phyloP scores from a whole-genome alignment of 2,113 vertebrate species.

The Nyctibius bracteatus region DNA sequence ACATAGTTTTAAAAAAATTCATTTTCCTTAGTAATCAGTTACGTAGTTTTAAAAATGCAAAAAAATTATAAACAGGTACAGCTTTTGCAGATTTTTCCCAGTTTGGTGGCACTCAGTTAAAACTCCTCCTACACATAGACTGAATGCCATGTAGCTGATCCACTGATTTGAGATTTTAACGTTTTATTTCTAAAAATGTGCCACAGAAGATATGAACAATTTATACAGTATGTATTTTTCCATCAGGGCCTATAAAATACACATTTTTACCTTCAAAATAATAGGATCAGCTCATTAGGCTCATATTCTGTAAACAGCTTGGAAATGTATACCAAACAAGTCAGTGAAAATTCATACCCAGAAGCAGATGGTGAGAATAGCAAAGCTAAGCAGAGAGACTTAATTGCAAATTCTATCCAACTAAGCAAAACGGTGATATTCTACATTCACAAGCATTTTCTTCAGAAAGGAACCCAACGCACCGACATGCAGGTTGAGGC shows the following conservation, averaged over 20 bases:
- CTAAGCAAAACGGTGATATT: constrained; percentile 20
- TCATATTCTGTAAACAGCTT: constrained; percentile 57
- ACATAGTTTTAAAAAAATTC: not conserved
- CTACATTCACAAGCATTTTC: not conserved
- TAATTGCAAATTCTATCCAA: constrained; percentile 46
- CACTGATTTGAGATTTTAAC: not conserved
- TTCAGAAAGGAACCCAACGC: not conserved
- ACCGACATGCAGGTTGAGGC: not conserved
- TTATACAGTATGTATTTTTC: not conserved
- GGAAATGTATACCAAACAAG: constrained; percentile 56
- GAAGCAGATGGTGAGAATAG: constrained; percentile 67
- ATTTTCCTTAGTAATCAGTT: not conserved
- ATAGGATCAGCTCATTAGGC: constrained; percentile 51
- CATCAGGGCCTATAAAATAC: constrained; percentile 13
- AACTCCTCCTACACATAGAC: not conserved
- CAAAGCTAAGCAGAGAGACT: constrained; percentile 59
- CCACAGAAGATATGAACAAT: not conserved
- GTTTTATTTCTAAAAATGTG: not conserved
- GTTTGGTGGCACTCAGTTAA: not conserved
- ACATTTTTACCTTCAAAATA: constrained; percentile 30
- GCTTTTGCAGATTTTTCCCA: constrained; percentile 9
- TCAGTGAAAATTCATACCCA: constrained; percentile 53
- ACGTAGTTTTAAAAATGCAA: not conserved
- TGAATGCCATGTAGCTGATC: not conserved
- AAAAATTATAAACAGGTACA: not conserved